Evolutionary conservation across 2,888 invertebrate genomes (phyloP).

Genomic region (Clivina fossor): DNA sequence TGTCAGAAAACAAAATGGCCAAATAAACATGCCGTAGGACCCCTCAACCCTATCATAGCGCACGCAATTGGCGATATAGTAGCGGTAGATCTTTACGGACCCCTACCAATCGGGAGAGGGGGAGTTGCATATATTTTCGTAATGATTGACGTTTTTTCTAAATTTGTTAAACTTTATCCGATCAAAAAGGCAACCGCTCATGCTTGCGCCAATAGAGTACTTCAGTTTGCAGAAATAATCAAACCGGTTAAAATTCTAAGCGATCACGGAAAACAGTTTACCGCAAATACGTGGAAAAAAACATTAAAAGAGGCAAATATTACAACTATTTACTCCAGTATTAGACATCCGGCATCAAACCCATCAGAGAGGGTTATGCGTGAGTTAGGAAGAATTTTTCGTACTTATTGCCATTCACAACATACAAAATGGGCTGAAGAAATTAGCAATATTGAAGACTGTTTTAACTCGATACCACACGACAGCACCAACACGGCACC

Average conservation of each 20-base stretch:
- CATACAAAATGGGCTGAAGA: conserved; percentile 28
- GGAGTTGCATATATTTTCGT: conserved; percentile 24
- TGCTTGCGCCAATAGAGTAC: not conserved
- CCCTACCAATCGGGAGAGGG: conserved; percentile 4
- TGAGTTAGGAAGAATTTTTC: conserved; percentile 31
- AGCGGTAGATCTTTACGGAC: conserved; percentile 24
- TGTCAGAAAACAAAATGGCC: conserved; percentile 13
- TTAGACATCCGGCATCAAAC: conserved; percentile 38
- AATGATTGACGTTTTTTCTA: conserved; percentile 25
- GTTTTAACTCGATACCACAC: conserved; percentile 4
- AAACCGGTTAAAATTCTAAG: conserved; percentile 10
- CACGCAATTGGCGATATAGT: not conserved
- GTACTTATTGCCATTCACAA: conserved; percentile 29
- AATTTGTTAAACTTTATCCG: conserved; percentile 26
- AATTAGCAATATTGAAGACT: conserved; percentile 15
- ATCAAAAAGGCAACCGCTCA: conserved; percentile 15
- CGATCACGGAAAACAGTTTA: conserved; percentile 40
- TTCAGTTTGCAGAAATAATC: conserved; percentile 1
- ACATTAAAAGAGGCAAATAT: conserved; percentile 4
- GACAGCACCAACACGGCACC: conserved; percentile 1
- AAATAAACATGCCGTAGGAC: not conserved
- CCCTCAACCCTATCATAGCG: not conserved
- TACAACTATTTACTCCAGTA: conserved; percentile 10
- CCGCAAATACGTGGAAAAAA: conserved; percentile 27
- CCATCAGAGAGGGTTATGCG: conserved; percentile 39